Conservation (phyloP, 2,113 vertebrate genomes). For the Chrysemys picta region DNA sequence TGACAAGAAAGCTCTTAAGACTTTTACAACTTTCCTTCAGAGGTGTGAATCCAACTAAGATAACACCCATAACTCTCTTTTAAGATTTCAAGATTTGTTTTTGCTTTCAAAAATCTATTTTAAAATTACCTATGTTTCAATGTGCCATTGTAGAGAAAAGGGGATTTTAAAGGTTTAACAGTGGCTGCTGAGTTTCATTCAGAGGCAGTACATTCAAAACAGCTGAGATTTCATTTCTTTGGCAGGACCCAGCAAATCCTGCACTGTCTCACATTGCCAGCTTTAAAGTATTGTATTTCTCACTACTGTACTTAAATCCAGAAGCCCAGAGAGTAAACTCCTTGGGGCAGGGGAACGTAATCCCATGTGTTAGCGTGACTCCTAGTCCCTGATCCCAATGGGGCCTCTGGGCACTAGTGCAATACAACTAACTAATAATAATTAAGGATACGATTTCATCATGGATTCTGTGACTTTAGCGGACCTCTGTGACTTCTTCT, state of each 20-base stretch:
- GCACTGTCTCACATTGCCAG: background rate
- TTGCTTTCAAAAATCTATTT: background rate
- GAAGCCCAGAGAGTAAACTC: background rate
- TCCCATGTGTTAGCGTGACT: background rate
- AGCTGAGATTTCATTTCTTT: background rate
- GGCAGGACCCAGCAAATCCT: background rate
- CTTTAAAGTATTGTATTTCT: constrained; percentile 36
- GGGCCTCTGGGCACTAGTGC: background rate
- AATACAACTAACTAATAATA: background rate
- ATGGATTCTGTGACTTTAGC: background rate
- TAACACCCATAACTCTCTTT: background rate
- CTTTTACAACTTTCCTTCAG: background rate
- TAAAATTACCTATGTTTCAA: background rate
- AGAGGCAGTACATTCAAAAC: background rate
- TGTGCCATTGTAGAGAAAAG: background rate
- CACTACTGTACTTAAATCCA: constrained; percentile 8
- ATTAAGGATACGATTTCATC: background rate
- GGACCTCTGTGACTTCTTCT: background rate
- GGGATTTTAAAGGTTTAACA: background rate
- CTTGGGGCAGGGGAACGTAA: background rate
- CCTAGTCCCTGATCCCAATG: background rate
- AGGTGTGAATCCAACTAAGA: background rate
- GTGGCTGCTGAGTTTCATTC: background rate
- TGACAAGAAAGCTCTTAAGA: background rate
- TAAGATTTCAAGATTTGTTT: background rate